Conservation (phyloP, 2,888 invertebrate species). For the Hyppa rectilinea region DNA sequence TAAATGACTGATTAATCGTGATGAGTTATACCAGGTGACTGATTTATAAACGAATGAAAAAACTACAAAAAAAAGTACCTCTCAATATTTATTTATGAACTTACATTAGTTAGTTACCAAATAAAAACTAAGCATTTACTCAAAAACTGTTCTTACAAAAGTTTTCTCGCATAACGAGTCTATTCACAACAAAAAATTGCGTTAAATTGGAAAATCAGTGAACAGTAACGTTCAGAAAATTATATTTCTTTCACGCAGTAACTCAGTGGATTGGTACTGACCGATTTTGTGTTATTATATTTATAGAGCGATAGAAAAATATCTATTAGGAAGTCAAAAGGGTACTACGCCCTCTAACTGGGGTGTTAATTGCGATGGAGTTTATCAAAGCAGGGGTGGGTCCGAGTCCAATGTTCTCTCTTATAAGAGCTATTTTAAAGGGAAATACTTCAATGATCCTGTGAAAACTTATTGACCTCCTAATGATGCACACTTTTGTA, state of each 20-base stretch:
- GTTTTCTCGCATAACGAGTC: constrained; percentile 67
- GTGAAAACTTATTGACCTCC: neutral
- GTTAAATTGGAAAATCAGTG: constrained; percentile 72
- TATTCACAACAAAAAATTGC: constrained; percentile 71
- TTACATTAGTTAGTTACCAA: neutral
- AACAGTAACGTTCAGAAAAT: constrained; percentile 67
- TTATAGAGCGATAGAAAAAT: constrained; percentile 52
- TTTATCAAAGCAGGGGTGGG: neutral
- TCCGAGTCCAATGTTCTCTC: neutral
- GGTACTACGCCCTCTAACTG: neutral
- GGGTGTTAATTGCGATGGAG: constrained; percentile 8
- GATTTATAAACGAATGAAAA: too few relatives aligned
- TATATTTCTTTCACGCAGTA: constrained; percentile 67
- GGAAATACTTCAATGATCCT: neutral
- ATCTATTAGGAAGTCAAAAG: constrained; percentile 32
- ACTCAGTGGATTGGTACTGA: constrained; percentile 50
- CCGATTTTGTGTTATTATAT: constrained; percentile 61
- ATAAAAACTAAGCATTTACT: constrained; percentile 28
- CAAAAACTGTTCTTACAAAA: constrained; percentile 19
- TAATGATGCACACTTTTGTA: neutral
- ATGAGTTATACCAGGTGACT: too few relatives aligned
- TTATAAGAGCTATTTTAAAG: neutral
- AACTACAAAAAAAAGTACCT: neutral
- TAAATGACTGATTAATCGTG: too few relatives aligned
- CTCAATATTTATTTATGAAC: constrained; percentile 2